Conservation (phyloP, 2,888 invertebrate genomes). For the Ophion costatus region DNA sequence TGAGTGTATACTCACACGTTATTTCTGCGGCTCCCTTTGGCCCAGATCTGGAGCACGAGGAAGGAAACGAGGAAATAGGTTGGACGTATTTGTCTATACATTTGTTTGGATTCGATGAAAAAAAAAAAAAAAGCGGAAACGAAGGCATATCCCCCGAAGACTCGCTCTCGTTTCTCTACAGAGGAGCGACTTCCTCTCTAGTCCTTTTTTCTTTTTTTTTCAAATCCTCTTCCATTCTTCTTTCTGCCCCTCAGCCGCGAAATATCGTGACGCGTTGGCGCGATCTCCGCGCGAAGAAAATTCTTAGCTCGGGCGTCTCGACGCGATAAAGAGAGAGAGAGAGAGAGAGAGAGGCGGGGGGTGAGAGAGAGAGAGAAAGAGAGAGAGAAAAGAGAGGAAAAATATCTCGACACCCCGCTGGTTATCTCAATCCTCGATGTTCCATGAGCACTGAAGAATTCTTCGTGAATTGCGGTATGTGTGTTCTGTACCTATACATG, state of each 20-base stretch:
- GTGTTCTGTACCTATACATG: conserved; percentile 23
- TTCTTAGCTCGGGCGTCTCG: conserved; percentile 44
- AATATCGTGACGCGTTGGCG: conserved; percentile 65
- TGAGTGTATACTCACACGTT: conserved; percentile 55
- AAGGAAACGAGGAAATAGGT: conserved; percentile 44
- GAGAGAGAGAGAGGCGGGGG: conserved; percentile 6
- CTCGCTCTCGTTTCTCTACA: conserved; percentile 55
- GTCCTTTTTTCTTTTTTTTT: conserved; percentile 26
- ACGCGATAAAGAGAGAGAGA: background rate
- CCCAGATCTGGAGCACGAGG: conserved; percentile 33
- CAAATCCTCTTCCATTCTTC: conserved; percentile 43
- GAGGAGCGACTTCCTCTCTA: conserved; percentile 39
- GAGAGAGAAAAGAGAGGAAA: conserved; percentile 7
- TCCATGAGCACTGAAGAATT: conserved; percentile 52
- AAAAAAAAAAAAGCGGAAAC: conserved; percentile 40
- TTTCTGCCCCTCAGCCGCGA: conserved; percentile 55
- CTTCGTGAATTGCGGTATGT: conserved; percentile 46
- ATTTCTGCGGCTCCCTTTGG: conserved; percentile 63
- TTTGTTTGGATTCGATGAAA: conserved; percentile 27
- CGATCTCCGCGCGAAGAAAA: conserved; percentile 57
- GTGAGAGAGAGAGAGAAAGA: conserved; percentile 6
- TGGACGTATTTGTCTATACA: conserved; percentile 8
- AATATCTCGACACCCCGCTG: conserved; percentile 62
- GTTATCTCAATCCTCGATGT: conserved; percentile 63
- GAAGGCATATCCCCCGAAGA: conserved; percentile 34